These are phyloP conservation scores for Drosophila mayri DNA, from an alignment of 1,140 invertebrate species.

Conservation along the genomic window DNA sequence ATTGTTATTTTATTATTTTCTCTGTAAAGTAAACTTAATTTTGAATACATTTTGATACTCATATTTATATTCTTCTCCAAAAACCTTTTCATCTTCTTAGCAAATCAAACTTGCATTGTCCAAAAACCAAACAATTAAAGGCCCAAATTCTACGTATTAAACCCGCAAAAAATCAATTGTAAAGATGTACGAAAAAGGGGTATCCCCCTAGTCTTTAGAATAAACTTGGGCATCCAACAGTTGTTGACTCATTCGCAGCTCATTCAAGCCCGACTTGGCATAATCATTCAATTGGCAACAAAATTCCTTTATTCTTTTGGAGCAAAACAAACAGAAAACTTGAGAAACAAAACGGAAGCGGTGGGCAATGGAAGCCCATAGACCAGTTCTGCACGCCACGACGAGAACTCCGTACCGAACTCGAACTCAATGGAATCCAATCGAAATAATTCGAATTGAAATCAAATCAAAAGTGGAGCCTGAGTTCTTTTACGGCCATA, in stretches of 20 bases:
- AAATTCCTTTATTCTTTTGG: slow-evolving; percentile 53
- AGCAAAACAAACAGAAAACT: slow-evolving; percentile 60
- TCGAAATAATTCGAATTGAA: slow-evolving; percentile 13
- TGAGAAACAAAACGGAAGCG: slow-evolving; percentile 77
- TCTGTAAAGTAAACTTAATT: background rate
- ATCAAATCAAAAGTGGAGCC: slow-evolving; percentile 22
- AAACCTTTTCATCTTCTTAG: background rate
- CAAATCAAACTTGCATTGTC: background rate
- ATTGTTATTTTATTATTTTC: background rate
- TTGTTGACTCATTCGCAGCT: slow-evolving; percentile 33
- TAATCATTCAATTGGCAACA: slow-evolving; percentile 56
- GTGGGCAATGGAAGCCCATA: slow-evolving; percentile 26
- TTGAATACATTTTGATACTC: background rate
- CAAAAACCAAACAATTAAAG: background rate
- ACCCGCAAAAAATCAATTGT: background rate
- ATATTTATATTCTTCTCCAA: background rate
- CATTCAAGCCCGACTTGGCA: slow-evolving; percentile 30
- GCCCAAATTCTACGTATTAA: background rate
- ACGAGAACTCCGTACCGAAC: background rate
- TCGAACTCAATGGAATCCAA: slow-evolving; percentile 15
- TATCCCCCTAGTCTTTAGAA: slow-evolving; percentile 33
- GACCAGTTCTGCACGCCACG: slow-evolving; percentile 35
- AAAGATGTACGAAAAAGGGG: slow-evolving; percentile 3
- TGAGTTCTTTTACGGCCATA: slow-evolving; percentile 72
- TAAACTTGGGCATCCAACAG: background rate